Base-by-base conservation (phyloP, 2,113 vertebrate genomes). In the Onychostruthus taczanowskii region DNA sequence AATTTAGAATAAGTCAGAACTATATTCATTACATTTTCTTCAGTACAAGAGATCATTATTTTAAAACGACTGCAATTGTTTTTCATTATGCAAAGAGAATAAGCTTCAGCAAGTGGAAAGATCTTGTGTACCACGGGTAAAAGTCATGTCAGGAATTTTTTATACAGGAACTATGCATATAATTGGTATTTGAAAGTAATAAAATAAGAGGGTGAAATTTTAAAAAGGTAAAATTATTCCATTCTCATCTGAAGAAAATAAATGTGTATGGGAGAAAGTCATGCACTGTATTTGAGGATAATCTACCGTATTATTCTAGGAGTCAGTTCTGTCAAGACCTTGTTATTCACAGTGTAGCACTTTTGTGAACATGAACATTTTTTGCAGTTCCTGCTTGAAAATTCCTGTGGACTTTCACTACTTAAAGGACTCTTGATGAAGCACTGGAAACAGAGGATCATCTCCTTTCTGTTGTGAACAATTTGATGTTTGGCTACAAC, bases 31-130 rank as follows among this genome's bases (percentile, higher is more conserved):
- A 50, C 47, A 35, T 82, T 82, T 94, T 87, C 30, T 69, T 76
- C 43, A 73, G 28, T 68, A 80, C 49, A 88, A 86, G 79, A 83
- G 63, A 94, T n/a, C 50, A 86, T 63, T 91, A 79, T 89, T 94
- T 96, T 84, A 31, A 87, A 84, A 86, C 41, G 43, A 50, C 73
- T 89, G 27, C 69, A 84, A 81, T 78, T 94, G 46, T 68, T 84
- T 89, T 89, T 93, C 47, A 61, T 94, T 87, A 52, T 74, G 33
- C 8, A 11, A 84, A 77, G 20, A 78, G 61, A 91, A 94, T 77
- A 74, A 84, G 68, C 30, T 89, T 63, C 73, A 81, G 26, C 50
- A 89, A 87, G 52, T 59, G n/a, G 23, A 77, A 92, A 94, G 56
- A 21, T 67, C 86, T 94, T 68, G 44, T n/a, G 49, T 67, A 61